Evolutionary conservation across 2,797 vertebrate species (phyloP).

Genomic region (Harpagifer antarcticus): DNA sequence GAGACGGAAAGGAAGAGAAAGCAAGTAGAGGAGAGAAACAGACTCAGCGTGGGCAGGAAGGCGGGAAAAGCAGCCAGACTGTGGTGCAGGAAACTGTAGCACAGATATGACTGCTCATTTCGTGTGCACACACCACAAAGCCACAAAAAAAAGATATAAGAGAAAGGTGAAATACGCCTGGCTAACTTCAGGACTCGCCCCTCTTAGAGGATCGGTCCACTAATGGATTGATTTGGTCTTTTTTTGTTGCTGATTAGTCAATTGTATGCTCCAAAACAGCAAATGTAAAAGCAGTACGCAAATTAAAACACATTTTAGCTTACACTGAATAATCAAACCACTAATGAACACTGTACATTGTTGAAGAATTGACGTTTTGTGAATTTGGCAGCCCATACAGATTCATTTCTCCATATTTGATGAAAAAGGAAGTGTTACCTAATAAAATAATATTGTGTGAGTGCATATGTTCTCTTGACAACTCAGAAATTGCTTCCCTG

Average conservation of each 20-base stretch:
- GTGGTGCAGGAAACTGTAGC: slow-evolving; percentile 58
- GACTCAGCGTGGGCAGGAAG: slow-evolving; percentile 65
- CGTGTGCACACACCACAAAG: neutral
- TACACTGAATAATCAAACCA: too few relatives aligned
- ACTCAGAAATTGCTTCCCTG: slow-evolving; percentile 3
- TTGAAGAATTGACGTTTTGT: too few relatives aligned
- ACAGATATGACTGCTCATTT: slow-evolving; percentile 38
- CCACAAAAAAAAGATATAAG: neutral
- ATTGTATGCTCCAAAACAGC: too few relatives aligned
- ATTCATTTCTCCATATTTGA: neutral
- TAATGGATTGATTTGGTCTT: too few relatives aligned
- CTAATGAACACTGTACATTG: too few relatives aligned
- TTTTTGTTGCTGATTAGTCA: too few relatives aligned
- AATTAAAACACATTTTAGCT: too few relatives aligned
- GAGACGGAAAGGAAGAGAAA: slow-evolving; percentile 10
- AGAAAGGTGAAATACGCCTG: neutral
- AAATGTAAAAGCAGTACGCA: too few relatives aligned
- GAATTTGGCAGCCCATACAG: too few relatives aligned
- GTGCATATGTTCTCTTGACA: neutral
- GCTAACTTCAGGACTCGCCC: neutral
- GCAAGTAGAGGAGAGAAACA: slow-evolving; percentile 64
- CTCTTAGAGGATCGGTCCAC: too few relatives aligned
- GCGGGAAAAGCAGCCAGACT: slow-evolving; percentile 48
- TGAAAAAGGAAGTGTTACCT: slow-evolving; percentile 3
- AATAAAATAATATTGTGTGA: too few relatives aligned